Conservation (phyloP, 2,888 invertebrate genomes). For the Rosalia funebris region DNA sequence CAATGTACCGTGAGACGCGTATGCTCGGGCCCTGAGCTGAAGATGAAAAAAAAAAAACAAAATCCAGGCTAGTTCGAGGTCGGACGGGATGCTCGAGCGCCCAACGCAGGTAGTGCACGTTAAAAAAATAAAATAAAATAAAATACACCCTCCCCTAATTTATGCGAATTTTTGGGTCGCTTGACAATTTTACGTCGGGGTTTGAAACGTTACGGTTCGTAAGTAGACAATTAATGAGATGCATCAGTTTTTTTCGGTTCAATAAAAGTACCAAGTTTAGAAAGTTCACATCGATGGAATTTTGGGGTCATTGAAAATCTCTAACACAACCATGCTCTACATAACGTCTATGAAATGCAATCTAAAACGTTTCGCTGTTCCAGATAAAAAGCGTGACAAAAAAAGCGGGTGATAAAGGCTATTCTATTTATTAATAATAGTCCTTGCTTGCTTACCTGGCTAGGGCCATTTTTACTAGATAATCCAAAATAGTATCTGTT, state of each 20-base stretch:
- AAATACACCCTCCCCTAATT: neutral
- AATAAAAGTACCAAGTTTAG: slow-evolving; percentile 25
- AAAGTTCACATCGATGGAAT: slow-evolving; percentile 42
- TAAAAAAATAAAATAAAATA: neutral
- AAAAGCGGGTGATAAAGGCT: too few species aligned
- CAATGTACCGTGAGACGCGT: slow-evolving; percentile 37
- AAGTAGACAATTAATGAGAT: slow-evolving; percentile 36
- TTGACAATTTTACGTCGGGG: neutral
- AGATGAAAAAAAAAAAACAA: slow-evolving; percentile 18
- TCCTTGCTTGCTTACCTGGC: slow-evolving; percentile 44
- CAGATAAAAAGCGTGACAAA: neutral
- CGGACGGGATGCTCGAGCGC: slow-evolving; percentile 7
- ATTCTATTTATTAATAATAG: too few species aligned
- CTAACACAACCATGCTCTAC: slow-evolving; percentile 55
- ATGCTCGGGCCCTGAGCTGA: slow-evolving; percentile 15
- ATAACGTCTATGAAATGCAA: slow-evolving; percentile 38
- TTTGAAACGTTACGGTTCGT: slow-evolving; percentile 40
- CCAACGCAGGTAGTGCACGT: too few species aligned
- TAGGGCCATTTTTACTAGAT: slow-evolving; percentile 49
- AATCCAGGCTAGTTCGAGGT: slow-evolving; percentile 32
- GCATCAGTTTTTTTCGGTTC: slow-evolving; percentile 50
- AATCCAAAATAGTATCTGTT: slow-evolving; percentile 43
- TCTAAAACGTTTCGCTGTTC: neutral
- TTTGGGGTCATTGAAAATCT: slow-evolving; percentile 59
- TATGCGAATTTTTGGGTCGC: neutral